Evolutionary conservation across 2,797 vertebrate genomes (phyloP), one percentile per base, ranked within the genome.

Genomic region (Coracias cyanogaster): DNA sequence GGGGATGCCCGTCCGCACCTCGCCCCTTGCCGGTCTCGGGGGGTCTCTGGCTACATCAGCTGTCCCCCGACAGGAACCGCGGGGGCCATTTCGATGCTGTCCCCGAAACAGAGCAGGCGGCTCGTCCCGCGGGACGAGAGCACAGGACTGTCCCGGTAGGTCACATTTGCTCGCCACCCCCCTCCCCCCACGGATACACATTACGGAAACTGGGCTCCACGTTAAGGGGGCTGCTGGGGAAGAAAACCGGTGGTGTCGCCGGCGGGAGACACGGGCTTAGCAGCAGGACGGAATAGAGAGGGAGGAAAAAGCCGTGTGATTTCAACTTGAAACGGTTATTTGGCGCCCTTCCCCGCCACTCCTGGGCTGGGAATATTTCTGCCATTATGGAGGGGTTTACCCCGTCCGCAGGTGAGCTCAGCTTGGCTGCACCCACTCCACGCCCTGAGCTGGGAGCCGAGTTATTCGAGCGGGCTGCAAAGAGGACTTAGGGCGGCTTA

Each of bases 21-120:
- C 8, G 4, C 33, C 61, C 58, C n/a, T 2, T 6, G 13, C 19
- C 22, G 1, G 13, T 62, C 19, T 55, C 57, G 1, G 22, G 14
- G 9, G 10, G 6, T 20, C 61, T 51, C 22, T 3, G 15, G 55
- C 18, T 33, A 41, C 54, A 9, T 15, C 29, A 29, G 41, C 26
- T 26, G 58, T 24, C 37, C 33, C 49, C 5, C 18, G 7, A 18
- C 29, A 7, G 48, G 31, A 8, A 33, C 43, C 2, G 11, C 3
- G 8, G 22, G 43, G 19, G 22, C 69, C n/a, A 26, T 39, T 73
- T 55, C 37, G 52, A 86, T 89, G n/a, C 49, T 9, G 25, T 29
- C 4, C 25, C 62, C 21, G 10, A 54, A 61, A 31, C 1, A 8
- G 25, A 83, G 43, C 41, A 2, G 54, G 26, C 7, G 14, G 21